Conservation (phyloP, 35 echinoderm and acorn worm genomes). For the Patiria miniata region DNA sequence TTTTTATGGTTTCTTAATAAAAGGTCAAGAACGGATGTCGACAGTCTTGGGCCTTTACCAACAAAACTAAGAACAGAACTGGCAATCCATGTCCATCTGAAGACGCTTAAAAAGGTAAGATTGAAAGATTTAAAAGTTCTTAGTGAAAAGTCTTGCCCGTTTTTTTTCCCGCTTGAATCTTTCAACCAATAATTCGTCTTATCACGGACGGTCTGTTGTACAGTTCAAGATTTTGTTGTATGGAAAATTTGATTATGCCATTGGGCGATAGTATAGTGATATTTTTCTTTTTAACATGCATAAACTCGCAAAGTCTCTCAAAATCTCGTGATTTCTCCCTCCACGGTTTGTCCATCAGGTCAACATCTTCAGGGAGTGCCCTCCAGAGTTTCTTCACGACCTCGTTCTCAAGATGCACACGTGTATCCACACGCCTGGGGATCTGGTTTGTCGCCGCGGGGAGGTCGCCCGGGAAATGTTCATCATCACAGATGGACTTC, state of each 20-base stretch:
- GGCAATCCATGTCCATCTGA: slow-evolving; percentile 88
- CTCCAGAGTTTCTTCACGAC: slow-evolving; percentile 90
- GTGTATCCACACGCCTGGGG: slow-evolving; percentile 80
- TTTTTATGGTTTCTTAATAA: neutral
- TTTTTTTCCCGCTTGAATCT: too few relatives aligned
- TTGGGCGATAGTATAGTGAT: too few relatives aligned
- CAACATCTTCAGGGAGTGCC: slow-evolving; percentile 80
- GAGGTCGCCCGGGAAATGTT: slow-evolving; percentile 96
- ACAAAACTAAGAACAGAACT: slow-evolving; percentile 84
- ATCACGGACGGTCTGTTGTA: too few relatives aligned
- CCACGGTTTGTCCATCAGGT: slow-evolving; percentile 49
- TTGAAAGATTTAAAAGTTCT: too few relatives aligned
- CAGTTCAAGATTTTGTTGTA: too few relatives aligned
- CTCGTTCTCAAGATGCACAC: slow-evolving; percentile 91
- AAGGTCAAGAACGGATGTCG: slow-evolving; percentile 60
- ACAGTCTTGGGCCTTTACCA: slow-evolving; percentile 74
- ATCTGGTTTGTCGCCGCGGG: slow-evolving; percentile 89
- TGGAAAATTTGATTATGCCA: too few relatives aligned
- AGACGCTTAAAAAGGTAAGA: slow-evolving; percentile 89
- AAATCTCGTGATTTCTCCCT: neutral
- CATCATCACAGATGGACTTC: slow-evolving; percentile 86
- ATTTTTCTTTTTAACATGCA: too few relatives aligned
- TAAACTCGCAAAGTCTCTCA: neutral
- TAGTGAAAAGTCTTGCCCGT: too few relatives aligned
- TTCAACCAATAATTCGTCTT: too few relatives aligned